Evolutionary conservation across 37 sponge, comb jelly and placozoan species (phyloP), one percentile per base, ranked within the genome.

Genomic region (Petrosia ficiformis): DNA sequence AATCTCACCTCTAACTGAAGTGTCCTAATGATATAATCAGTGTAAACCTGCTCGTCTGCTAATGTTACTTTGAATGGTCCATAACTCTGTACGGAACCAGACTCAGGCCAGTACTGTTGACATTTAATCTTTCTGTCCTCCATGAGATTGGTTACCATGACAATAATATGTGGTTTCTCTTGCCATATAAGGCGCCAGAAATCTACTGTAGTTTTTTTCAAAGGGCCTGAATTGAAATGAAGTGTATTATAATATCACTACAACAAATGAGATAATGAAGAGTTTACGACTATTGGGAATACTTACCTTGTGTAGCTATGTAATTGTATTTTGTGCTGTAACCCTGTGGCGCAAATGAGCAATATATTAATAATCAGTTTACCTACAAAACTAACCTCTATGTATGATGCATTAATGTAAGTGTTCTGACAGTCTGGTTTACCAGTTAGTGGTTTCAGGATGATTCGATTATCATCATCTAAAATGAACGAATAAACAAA

Each of bases 221-320:
- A 39, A 3, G 91, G 91, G 35, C 87, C 90, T 89, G 68, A n/a
- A n/a, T n/a, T n/a, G n/a, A n/a, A n/a, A n/a, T n/a, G n/a, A n/a
- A n/a, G n/a, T n/a, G n/a, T n/a, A n/a, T n/a, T n/a, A n/a, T n/a
- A n/a, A n/a, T n/a, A n/a, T n/a, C n/a, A n/a, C n/a, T n/a, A n/a
- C n/a, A n/a, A 25, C 40, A 28, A 32, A 34, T 25, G 30, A 39
- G n/a, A n/a, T n/a, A n/a, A n/a, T n/a, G n/a, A n/a, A n/a, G n/a
- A n/a, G n/a, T n/a, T n/a, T n/a, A n/a, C n/a, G n/a, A n/a, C n/a
- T n/a, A n/a, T n/a, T n/a, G n/a, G n/a, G n/a, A n/a, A 22, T 32
- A 37, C 34, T 60, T 68, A 91, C 92, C 93, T 92, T 92, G 93
- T 42, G 88, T 60, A 39, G 93, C 93, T 68, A 92, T 92, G 78